phyloP scores from a whole-genome alignment of 2,113 vertebrate genomes.

The Serilophus lunatus region DNA sequence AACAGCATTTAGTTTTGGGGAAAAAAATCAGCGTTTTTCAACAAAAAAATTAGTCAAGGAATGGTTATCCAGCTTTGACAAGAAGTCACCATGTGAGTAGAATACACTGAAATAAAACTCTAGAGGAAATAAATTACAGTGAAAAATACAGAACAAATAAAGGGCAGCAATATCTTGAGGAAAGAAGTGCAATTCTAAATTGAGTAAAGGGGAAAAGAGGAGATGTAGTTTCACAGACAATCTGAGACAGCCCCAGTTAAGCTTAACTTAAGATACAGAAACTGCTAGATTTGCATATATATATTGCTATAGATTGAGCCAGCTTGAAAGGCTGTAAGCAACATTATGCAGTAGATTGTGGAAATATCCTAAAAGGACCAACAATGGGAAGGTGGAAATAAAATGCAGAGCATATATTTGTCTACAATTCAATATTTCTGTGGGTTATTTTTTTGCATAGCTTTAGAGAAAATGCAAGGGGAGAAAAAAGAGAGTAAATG shows the following conservation, averaged over 20 bases:
- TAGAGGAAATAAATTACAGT: not conserved
- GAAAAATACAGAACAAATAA: not conserved
- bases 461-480: not conserved
- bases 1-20: not conserved
- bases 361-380: not conserved
- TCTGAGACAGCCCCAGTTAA: not conserved
- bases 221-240: not conserved
- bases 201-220: not conserved
- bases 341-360: not conserved
- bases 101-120: not conserved
- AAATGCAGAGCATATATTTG: not conserved
- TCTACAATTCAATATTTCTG: not conserved
- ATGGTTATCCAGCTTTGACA: not conserved
- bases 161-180: not conserved
- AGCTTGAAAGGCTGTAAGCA: not conserved
- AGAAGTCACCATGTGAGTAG: not conserved
- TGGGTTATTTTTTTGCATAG: not conserved
- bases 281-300: not conserved
- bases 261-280: not conserved
- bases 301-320: not conserved
- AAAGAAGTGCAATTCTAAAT: not conserved
- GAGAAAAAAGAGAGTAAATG: not conserved
- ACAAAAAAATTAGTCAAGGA: not conserved
- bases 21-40: not conserved
- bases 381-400: not conserved